A percentile compares a stretch with the other conserved stretches of the same genome.
phyloP scores from a whole-genome alignment of 2,797 vertebrate species.

The Amazona finschi region DNA sequence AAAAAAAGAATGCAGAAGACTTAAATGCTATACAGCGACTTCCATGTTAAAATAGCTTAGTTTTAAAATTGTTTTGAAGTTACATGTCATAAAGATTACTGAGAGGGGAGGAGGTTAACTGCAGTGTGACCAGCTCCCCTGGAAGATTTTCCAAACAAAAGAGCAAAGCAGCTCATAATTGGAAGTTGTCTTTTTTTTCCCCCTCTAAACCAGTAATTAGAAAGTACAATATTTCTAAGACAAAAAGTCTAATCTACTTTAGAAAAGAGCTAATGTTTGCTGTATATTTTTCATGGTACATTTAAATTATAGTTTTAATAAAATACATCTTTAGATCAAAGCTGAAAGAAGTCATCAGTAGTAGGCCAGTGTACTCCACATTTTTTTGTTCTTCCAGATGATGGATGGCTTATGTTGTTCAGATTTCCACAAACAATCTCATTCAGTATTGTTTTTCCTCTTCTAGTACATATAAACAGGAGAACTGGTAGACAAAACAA shows the following conservation, averaged over 20 bases:
- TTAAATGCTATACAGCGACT: conserved; percentile 57
- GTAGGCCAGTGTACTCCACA: conserved; percentile 79
- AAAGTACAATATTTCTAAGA: conserved; percentile 75
- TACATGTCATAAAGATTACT: conserved; percentile 21
- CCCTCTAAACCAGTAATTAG: conserved; percentile 70
- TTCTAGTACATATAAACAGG: conserved; percentile 72
- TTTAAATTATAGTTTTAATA: conserved; percentile 85
- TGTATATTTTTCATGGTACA: conserved; percentile 80
- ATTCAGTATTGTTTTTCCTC: conserved; percentile 66
- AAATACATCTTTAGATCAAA: conserved; percentile 84
- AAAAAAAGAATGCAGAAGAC: conserved; percentile 32
- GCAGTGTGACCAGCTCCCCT: conserved; percentile 43
- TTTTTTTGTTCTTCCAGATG: conserved; percentile 64
- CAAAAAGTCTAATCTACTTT: conserved; percentile 77
- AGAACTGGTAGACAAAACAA: conserved; percentile 75
- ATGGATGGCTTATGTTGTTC: conserved; percentile 63
- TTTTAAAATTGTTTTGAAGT: conserved; percentile 50
- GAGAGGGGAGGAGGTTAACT: conserved; percentile 31
- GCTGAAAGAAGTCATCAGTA: conserved; percentile 83
- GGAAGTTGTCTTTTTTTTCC: conserved; percentile 27
- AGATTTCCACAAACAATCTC: conserved; percentile 67
- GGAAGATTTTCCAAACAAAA: conserved; percentile 51
- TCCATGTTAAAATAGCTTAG: conserved; percentile 57
- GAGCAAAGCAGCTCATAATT: conserved; percentile 67
- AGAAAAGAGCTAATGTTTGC: conserved; percentile 77